phyloP scores from a whole-genome alignment of 2,888 invertebrate species.

The Agonopterix subpropinquella region DNA sequence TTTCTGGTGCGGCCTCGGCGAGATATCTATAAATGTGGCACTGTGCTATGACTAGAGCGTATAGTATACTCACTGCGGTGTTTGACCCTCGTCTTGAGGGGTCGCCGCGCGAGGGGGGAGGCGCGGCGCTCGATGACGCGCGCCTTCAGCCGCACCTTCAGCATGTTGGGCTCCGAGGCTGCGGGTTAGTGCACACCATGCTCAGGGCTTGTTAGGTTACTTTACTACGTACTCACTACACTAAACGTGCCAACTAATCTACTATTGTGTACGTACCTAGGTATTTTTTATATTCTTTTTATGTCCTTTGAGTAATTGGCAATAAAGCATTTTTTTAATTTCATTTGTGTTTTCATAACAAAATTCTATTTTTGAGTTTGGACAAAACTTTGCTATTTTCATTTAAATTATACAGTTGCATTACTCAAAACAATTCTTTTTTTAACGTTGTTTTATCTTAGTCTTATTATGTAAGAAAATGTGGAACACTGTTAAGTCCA shows the following conservation, averaged over 20 bases:
- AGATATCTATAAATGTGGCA: too few species aligned
- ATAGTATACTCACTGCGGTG: constrained; percentile 63
- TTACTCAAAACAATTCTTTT: too few species aligned
- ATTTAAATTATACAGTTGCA: too few species aligned
- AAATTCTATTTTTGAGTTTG: too few species aligned
- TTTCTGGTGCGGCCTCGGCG: too few species aligned
- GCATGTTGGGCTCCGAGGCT: constrained; percentile 98
- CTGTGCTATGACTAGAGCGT: too few species aligned
- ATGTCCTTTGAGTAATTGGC: background rate
- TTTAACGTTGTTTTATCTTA: too few species aligned
- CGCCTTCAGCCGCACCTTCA: constrained; percentile 94
- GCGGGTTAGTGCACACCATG: constrained; percentile 59
- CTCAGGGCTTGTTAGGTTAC: constrained; percentile 17
- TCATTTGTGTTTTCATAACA: background rate
- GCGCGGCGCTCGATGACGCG: constrained; percentile 96
- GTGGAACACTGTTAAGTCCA: too few species aligned
- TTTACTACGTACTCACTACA: background rate
- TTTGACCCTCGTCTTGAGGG: constrained; percentile 82
- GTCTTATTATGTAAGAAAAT: too few species aligned
- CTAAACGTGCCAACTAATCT: background rate
- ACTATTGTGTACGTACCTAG: background rate
- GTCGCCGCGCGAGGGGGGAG: constrained; percentile 92
- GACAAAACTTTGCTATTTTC: too few species aligned
- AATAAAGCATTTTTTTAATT: too few species aligned
- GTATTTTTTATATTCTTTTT: too few species aligned